phyloP scores from a whole-genome alignment of 1,140 invertebrate species.

The Drosophila hydei region DNA sequence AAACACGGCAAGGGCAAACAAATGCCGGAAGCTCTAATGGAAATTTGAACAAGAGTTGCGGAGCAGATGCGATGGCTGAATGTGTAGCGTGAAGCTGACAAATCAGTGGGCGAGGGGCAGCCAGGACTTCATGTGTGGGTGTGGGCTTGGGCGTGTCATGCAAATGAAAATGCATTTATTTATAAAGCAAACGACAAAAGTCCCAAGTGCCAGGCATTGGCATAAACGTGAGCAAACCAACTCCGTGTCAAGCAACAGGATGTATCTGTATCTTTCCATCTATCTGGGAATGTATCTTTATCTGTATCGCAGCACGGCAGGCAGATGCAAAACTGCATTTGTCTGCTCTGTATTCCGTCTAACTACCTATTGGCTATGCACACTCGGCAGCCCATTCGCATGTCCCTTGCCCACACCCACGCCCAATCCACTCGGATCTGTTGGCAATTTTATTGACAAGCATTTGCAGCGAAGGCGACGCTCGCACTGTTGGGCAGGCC shows the following conservation, averaged over 20 bases:
- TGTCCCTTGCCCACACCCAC: conserved; percentile 11
- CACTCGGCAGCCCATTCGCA: conserved; percentile 28
- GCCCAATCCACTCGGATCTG: conserved; percentile 44
- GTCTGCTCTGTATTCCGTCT: conserved; percentile 53
- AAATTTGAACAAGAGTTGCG: conserved; percentile 30
- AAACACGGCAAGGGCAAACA: conserved; percentile 40
- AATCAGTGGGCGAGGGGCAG: conserved; percentile 45
- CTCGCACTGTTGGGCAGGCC: conserved; percentile 17
- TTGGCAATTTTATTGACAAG: conserved; percentile 81
- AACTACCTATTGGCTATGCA: conserved; percentile 74
- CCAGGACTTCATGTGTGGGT: conserved; percentile 19
- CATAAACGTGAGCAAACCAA: conserved; percentile 23
- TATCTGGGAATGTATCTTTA: conserved; percentile 61
- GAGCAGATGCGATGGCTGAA: conserved; percentile 5
- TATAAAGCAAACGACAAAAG: conserved; percentile 71
- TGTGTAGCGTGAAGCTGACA: conserved; percentile 54
- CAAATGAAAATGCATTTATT: conserved; percentile 79
- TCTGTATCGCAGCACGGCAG: conserved; percentile 52
- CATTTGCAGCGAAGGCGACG: conserved; percentile 35
- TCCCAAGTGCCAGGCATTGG: conserved; percentile 49
- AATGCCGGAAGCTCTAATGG: conserved; percentile 55
- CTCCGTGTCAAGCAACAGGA: conserved; percentile 54
- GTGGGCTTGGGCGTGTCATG: conserved; percentile 47
- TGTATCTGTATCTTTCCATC: conserved; percentile 46
- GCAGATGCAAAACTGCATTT: conserved; percentile 69